These are phyloP conservation scores for Lamellibrachia luymesi DNA, from an alignment of 1,140 invertebrate genomes.

Conservation along the genomic window DNA sequence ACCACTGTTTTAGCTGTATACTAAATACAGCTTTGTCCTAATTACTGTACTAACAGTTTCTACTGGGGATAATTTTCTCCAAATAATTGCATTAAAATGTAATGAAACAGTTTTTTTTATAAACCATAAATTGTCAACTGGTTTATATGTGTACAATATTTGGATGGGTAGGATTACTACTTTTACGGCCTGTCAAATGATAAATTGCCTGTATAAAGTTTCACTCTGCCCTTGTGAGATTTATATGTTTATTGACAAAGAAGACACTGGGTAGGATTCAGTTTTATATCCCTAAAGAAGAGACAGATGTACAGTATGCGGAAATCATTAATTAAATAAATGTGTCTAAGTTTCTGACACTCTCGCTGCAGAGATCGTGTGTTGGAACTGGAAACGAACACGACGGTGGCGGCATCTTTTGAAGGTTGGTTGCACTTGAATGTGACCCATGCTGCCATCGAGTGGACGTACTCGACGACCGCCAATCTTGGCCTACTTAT, in stretches of 20 bases:
- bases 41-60: neutral
- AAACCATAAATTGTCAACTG: neutral
- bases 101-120: neutral
- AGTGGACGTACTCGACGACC: slow-evolving; percentile 75
- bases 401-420: slow-evolving; percentile 42
- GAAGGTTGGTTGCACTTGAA: slow-evolving; percentile 80
- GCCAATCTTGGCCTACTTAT: slow-evolving; percentile 83
- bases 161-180: too few relatives aligned
- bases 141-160: too few relatives aligned
- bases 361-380: neutral
- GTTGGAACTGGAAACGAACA: slow-evolving; percentile 40
- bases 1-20: neutral
- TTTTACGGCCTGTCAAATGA: too few relatives aligned
- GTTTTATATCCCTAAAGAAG: neutral
- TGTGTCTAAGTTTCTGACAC: neutral
- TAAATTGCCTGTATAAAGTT: neutral
- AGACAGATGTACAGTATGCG: too few relatives aligned
- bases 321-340: neutral
- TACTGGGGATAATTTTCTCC: neutral
- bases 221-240: neutral
- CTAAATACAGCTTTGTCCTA: neutral
- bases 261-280: neutral
- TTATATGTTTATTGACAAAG: too few relatives aligned
- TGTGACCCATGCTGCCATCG: slow-evolving; percentile 69
- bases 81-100: neutral